A percentile compares a stretch with the other conserved stretches of the same genome.
Evolutionary conservation across 2,113 vertebrate species (phyloP).

Genomic region (Sylvia atricapilla): DNA sequence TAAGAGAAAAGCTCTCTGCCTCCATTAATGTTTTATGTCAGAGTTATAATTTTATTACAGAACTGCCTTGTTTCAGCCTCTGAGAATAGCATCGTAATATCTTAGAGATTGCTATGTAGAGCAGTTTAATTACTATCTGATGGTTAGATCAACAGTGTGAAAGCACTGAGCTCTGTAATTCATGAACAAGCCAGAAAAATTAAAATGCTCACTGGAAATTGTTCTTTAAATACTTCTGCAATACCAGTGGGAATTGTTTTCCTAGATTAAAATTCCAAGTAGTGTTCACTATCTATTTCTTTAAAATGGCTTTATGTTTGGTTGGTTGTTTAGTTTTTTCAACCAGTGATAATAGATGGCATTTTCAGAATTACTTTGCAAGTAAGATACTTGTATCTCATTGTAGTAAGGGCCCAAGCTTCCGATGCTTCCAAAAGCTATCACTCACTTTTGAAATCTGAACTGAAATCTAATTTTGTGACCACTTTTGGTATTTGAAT

Average conservation of each 20-base stretch:
- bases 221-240: not conserved
- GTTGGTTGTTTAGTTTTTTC: fast-evolving
- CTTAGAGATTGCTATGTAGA: not conserved
- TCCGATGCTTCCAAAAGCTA: not conserved
- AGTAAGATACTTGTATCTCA: not conserved
- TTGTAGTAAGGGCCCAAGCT: not conserved
- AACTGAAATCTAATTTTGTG: not conserved
- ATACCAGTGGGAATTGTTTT: not conserved
- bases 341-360: not conserved
- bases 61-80: slow-evolving; percentile 15
- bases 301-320: not conserved
- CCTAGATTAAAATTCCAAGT: not conserved
- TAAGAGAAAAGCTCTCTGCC: not conserved
- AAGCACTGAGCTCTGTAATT: not conserved
- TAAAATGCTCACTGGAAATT: not conserved
- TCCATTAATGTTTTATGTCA: slow-evolving; percentile 10
- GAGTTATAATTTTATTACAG: slow-evolving; percentile 5
- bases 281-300: not conserved
- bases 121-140: slow-evolving; percentile 11
- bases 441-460: not conserved
- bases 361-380: not conserved
- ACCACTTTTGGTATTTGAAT: not conserved
- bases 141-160: not conserved
- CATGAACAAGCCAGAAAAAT: slow-evolving; percentile 12
- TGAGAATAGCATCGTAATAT: not conserved